These are phyloP conservation scores for Alouatta palliata DNA, from an alignment of 2,113 vertebrate species.

Conservation along the genomic window DNA sequence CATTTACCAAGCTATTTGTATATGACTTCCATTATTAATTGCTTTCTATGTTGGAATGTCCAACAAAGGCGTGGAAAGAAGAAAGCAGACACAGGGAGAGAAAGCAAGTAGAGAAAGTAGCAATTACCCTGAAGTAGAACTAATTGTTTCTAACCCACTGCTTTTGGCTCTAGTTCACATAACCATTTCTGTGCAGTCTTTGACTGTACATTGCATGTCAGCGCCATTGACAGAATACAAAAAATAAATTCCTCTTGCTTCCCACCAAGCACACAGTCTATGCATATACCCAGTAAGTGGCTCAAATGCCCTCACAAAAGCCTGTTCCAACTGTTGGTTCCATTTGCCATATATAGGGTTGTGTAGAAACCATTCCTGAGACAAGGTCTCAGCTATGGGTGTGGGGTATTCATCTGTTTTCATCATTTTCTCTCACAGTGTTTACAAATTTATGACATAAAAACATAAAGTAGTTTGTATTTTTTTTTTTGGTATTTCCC, in stretches of 20 bases:
- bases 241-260: not conserved
- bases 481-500: not conserved
- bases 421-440: not conserved
- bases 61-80: not conserved
- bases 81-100: not conserved
- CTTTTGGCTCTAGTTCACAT: not conserved
- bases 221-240: not conserved
- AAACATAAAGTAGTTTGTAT: not conserved
- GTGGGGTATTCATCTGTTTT: not conserved
- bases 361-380: not conserved
- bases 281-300: not conserved
- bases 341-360: not conserved
- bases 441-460: not conserved
- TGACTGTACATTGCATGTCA: not conserved
- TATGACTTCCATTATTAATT: slow-evolving; percentile 55
- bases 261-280: not conserved
- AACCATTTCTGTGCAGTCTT: not conserved
- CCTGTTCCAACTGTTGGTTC: slow-evolving; percentile 11
- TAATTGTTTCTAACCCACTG: slow-evolving; percentile 36
- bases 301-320: not conserved
- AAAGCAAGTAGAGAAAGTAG: slow-evolving; percentile 41
- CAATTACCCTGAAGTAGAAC: slow-evolving; percentile 52
- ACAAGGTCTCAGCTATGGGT: not conserved
- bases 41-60: slow-evolving; percentile 46
- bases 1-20: slow-evolving; percentile 50